phyloP scores from a whole-genome alignment of 2,113 vertebrate genomes.

The Labeo catla region DNA sequence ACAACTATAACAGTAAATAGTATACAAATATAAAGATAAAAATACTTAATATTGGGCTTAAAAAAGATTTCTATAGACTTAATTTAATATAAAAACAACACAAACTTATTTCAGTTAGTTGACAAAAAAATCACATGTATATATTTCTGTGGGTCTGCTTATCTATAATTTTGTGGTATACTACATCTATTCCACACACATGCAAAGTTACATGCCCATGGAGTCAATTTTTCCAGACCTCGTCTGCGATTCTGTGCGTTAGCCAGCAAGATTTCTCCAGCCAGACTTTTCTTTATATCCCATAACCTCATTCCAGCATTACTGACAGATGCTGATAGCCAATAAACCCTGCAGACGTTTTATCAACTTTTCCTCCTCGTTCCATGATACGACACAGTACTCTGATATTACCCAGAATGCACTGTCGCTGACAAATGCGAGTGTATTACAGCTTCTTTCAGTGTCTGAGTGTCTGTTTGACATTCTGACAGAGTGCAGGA shows the following conservation, averaged over 20 bases:
- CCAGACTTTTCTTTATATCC: not conserved
- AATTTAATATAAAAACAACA: not conserved
- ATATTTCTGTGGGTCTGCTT: not conserved
- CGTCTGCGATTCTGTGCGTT: not conserved
- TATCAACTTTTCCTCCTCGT: not conserved
- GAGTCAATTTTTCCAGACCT: not conserved
- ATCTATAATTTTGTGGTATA: not conserved
- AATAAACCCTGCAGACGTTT: not conserved
- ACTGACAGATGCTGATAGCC: not conserved
- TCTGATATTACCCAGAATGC: slow-evolving; percentile 33
- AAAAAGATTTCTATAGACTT: not conserved
- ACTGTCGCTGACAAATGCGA: not conserved
- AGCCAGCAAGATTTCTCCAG: slow-evolving; percentile 9
- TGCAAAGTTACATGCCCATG: not conserved
- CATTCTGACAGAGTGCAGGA: slow-evolving; percentile 37
- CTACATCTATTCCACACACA: not conserved
- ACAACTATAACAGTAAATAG: too few relatives aligned
- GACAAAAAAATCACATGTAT: too few relatives aligned
- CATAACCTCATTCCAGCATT: not conserved
- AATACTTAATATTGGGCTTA: too few relatives aligned
- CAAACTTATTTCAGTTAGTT: too few relatives aligned
- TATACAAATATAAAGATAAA: too few relatives aligned
- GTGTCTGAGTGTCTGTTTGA: slow-evolving; percentile 10
- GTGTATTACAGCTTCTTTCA: slow-evolving; percentile 10
- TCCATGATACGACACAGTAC: not conserved